These are phyloP conservation scores for Leptodactylus fuscus DNA, from an alignment of 2,113 vertebrate genomes.

Conservation along the genomic window DNA sequence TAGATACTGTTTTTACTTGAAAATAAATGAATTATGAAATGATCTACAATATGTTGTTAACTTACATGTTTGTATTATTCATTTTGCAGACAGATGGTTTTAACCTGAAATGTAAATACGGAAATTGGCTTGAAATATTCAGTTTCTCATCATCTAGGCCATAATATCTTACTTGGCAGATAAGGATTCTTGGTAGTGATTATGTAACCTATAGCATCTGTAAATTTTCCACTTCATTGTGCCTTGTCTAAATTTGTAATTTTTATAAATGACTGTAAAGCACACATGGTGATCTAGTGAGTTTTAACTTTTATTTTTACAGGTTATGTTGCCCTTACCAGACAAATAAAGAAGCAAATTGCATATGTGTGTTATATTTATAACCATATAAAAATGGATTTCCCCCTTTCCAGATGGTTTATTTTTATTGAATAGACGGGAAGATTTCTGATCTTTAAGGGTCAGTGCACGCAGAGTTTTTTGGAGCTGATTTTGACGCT, in stretches of 20 bases:
- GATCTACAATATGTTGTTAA: constrained; percentile 21
- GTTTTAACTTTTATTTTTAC: not conserved
- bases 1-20: not conserved
- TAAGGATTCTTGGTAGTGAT: constrained; percentile 52
- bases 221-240: constrained; percentile 60
- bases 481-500: no score
- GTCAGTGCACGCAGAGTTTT: no score
- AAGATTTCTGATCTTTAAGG: no score
- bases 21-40: constrained; percentile 2
- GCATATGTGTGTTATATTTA: not conserved
- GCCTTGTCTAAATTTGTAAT: constrained; percentile 55
- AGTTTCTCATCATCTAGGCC: constrained; percentile 50
- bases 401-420: not conserved
- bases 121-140: constrained; percentile 59
- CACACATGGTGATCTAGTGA: not conserved
- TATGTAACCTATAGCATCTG: constrained; percentile 60
- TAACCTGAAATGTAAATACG: constrained; percentile 52
- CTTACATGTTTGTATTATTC: constrained; percentile 51
- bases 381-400: no score
- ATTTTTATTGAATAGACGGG: no score
- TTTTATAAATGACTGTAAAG: constrained; percentile 35
- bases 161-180: constrained; percentile 57
- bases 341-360: not conserved
- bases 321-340: constrained; percentile 3
- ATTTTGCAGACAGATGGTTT: constrained; percentile 54